Percentiles rank a stretch among this genome's conserved stretches.
These are phyloP conservation scores for Syngnathus floridae DNA, from an alignment of 2,113 vertebrate genomes.

Conservation along the genomic window DNA sequence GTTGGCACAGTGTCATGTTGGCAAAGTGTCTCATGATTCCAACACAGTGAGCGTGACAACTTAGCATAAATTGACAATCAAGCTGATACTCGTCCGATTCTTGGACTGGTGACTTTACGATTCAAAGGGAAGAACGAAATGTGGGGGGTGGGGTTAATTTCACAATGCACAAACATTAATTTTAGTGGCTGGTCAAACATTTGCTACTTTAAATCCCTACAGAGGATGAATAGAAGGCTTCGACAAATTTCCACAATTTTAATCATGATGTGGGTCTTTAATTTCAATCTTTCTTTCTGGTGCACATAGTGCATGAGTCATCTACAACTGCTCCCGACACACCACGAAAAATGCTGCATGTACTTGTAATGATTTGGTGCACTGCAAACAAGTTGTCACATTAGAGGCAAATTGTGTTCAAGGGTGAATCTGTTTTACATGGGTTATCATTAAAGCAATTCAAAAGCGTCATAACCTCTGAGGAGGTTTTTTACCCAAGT, in stretches of 20 bases:
- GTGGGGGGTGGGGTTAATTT: constrained; percentile 24
- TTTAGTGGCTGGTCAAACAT: constrained; percentile 41
- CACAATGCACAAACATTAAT: constrained; percentile 17
- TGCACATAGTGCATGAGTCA: constrained; percentile 53
- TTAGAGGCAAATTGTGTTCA: constrained; percentile 18
- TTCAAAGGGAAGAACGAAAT: constrained; percentile 20
- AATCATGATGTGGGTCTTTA: neutral
- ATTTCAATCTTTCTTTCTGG: constrained; percentile 45
- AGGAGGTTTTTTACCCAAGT: constrained; percentile 2
- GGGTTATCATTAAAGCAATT: neutral
- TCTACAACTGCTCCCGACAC: neutral
- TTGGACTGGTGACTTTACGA: constrained; percentile 5
- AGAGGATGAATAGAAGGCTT: constrained; percentile 1
- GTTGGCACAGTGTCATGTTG: constrained; percentile 44
- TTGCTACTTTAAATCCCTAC: constrained; percentile 27
- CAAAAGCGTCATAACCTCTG: constrained; percentile 1
- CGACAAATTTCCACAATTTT: neutral
- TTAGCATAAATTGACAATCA: constrained; percentile 4
- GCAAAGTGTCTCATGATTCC: constrained; percentile 8
- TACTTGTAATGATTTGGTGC: constrained; percentile 11
- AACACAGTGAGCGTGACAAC: constrained; percentile 3
- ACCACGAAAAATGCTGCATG: constrained; percentile 7
- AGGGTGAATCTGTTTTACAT: constrained; percentile 5
- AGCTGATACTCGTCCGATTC: constrained; percentile 2
- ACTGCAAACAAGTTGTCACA: constrained; percentile 20